These are phyloP conservation scores for Helarctos malayanus DNA, from an alignment of 2,797 vertebrate species.

Conservation along the genomic window DNA sequence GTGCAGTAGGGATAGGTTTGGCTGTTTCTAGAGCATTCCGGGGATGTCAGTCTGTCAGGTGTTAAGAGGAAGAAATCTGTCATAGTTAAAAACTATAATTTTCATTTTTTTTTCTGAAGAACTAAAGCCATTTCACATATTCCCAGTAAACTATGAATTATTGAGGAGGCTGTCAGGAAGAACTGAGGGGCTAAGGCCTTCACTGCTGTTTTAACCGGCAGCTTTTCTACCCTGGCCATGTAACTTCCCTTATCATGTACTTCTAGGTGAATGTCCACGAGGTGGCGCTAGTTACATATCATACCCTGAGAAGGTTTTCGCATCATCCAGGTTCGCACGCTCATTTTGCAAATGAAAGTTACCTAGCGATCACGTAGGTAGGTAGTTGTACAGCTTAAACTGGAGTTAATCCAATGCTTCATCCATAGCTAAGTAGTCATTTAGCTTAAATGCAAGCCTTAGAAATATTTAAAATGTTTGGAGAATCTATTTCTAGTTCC, in stretches of 20 bases:
- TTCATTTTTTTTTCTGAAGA: background rate
- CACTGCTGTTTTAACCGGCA: background rate
- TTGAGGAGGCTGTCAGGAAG: background rate
- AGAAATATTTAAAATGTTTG: background rate
- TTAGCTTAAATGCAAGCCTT: background rate
- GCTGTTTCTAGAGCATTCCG: background rate
- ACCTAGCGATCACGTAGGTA: background rate
- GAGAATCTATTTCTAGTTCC: background rate
- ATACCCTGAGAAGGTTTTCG: background rate
- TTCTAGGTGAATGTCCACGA: constrained; percentile 22
- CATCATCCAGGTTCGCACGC: too few species aligned
- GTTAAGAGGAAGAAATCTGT: background rate
- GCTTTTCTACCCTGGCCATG: background rate
- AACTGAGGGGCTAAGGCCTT: background rate
- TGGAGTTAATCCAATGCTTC: background rate
- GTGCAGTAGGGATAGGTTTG: background rate
- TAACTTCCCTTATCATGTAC: background rate
- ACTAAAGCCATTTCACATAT: constrained; percentile 10
- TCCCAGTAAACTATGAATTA: background rate
- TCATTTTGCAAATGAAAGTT: background rate
- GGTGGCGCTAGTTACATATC: constrained; percentile 50
- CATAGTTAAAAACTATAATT: background rate
- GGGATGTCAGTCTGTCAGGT: background rate
- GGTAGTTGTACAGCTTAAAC: background rate
- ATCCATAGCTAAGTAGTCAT: background rate